Evolutionary conservation across 2,797 vertebrate genomes (phyloP), one percentile per base, ranked within the genome.

Genomic region (Leptoclinus maculatus): DNA sequence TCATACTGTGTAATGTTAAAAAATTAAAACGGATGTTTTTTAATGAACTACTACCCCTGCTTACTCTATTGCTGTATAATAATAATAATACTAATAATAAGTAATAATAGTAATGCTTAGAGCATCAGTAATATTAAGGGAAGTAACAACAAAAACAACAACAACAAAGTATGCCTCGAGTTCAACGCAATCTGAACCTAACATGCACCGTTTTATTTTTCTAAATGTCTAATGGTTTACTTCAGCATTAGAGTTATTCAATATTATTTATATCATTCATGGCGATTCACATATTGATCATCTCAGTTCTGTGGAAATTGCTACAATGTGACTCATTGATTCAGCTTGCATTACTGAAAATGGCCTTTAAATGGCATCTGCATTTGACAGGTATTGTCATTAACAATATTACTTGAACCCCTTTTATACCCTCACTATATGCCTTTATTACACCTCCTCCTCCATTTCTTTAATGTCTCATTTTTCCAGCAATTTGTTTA

Each of bases 401-500:
- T 21, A 74, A n/a, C 66, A 74, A 69, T 58, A 51, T 65, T 43
- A 60, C 39, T 57, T 76, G n/a, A 60, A 49, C n/a, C 17, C 59
- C 16, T 63, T 51, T 68, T 16, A 71, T 65, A 78, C 58, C 21
- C 25, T 54, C 29, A 47, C 7, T 38, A n/a, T 36, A 32, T 34
- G 17, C 7, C 27, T 63, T 58, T 69, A 51, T 64, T 54, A 47
- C 58, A 70, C 13, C n/a, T 59, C 51, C 41, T 79, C 32, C 43
- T 68, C 53, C 27, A 70, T 43, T 45, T 51, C n/a, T 78, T 69
- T 57, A 51, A 59, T 66, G 25, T 57, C 64, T 62, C 17, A 8
- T 72, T 72, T 39, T 29, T 65, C 66, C 72, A 56, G 43, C 21
- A 7, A 82, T 87, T 77, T 82, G 76, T 80, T 88, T 83, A 82